Percentiles rank a stretch among this genome's conserved stretches.
Conservation (phyloP, 2,113 vertebrate genomes). For the Eptatretus burgeri region DNA sequence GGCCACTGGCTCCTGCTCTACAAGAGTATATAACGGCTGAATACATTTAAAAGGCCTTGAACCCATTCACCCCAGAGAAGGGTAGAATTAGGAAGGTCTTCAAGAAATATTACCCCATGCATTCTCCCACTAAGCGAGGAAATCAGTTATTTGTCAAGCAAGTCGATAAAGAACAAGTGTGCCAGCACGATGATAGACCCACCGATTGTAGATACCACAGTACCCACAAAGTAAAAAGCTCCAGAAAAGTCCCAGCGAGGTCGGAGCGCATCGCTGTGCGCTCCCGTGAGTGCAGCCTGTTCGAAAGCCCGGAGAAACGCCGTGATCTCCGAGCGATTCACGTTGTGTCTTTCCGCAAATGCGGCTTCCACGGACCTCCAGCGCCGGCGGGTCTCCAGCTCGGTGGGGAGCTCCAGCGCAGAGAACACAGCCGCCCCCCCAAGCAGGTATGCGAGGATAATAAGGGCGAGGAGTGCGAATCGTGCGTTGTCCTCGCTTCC, state of each 20-base stretch:
- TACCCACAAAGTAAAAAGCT: constrained; percentile 1
- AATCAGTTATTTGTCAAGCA: too few relatives aligned
- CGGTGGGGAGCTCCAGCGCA: constrained; percentile 2
- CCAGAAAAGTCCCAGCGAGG: constrained; percentile 6
- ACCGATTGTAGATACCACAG: constrained; percentile 3
- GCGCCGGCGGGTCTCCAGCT: background rate
- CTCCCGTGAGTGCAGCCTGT: background rate
- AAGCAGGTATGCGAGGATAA: background rate
- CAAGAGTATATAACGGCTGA: too few relatives aligned
- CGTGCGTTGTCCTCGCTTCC: constrained; percentile 10
- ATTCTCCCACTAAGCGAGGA: too few relatives aligned
- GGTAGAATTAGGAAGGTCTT: too few relatives aligned
- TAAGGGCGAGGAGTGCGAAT: constrained; percentile 2
- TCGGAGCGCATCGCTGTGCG: background rate
- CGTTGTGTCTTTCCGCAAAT: background rate
- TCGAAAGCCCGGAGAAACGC: constrained; percentile 4
- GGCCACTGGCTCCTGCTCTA: too few relatives aligned
- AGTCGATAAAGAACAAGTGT: too few relatives aligned
- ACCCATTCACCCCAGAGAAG: too few relatives aligned
- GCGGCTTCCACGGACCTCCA: background rate
- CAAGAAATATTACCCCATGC: too few relatives aligned
- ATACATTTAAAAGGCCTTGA: too few relatives aligned
- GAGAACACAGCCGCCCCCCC: constrained; percentile 2
- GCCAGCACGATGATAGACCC: background rate
- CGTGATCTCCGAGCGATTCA: background rate